Conservation (phyloP, 2,113 vertebrate species). For the Scomber scombrus region DNA sequence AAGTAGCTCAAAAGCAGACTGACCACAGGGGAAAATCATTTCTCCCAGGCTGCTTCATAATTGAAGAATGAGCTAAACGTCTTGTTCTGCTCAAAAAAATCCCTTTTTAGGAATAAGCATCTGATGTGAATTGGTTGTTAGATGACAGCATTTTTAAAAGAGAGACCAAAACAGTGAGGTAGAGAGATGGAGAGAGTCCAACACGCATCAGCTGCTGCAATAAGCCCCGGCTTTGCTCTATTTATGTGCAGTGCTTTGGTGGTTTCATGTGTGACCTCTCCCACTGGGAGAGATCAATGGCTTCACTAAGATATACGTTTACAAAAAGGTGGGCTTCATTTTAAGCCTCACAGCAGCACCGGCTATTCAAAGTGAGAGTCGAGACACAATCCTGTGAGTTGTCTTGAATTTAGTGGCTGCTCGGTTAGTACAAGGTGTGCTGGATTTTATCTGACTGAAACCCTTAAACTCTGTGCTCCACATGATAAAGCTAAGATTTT, state of each 20-base stretch:
- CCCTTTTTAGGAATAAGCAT: conserved; percentile 84
- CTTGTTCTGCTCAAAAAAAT: conserved; percentile 58
- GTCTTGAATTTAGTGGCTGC: conserved; percentile 5
- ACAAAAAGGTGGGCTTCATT: conserved; percentile 61
- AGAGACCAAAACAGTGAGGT: conserved; percentile 49
- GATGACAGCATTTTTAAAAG: conserved; percentile 72
- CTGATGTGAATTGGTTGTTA: conserved; percentile 71
- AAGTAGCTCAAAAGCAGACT: conserved; percentile 47
- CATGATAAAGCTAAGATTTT: neutral
- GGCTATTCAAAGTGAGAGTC: conserved; percentile 22
- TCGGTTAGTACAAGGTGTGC: conserved; percentile 46
- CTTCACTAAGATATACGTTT: conserved; percentile 59
- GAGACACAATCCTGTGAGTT: conserved; percentile 35
- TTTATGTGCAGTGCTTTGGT: conserved; percentile 60
- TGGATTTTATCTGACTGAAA: conserved; percentile 27
- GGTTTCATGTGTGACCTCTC: conserved; percentile 59
- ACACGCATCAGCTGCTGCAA: conserved; percentile 59
- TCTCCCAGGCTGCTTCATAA: conserved; percentile 67
- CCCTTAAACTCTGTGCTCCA: neutral
- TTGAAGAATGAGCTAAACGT: conserved; percentile 76
- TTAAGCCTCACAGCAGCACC: conserved; percentile 51
- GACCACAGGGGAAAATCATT: conserved; percentile 62
- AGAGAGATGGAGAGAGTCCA: conserved; percentile 57
- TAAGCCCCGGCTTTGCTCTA: conserved; percentile 45
- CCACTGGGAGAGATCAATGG: conserved; percentile 67